These are phyloP conservation scores for Podiceps cristatus DNA, from an alignment of 2,113 vertebrate genomes.

Conservation along the genomic window DNA sequence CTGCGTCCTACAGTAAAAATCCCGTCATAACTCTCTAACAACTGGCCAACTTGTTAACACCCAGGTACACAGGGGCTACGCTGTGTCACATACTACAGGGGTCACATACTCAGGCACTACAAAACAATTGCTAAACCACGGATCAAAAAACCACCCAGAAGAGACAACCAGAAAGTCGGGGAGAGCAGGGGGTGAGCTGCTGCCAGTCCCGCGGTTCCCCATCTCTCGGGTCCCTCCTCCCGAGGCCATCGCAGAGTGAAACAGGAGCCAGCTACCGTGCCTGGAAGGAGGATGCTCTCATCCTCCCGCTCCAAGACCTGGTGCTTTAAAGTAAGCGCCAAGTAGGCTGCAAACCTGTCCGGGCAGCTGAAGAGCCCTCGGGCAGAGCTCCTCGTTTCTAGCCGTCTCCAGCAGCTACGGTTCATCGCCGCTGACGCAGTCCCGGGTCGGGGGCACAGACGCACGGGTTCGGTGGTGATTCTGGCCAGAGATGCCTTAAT, in stretches of 20 bases:
- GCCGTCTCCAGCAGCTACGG: background rate
- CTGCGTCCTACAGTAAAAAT: background rate
- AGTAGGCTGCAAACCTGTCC: background rate
- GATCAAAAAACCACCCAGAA: accelerated
- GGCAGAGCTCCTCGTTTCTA: background rate
- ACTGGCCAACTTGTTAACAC: background rate
- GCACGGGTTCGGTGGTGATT: accelerated
- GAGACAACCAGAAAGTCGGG: background rate
- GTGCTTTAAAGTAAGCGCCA: background rate
- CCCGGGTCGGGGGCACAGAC: accelerated
- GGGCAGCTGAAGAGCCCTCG: background rate
- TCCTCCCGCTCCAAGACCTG: background rate
- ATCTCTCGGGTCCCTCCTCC: background rate
- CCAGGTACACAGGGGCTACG: background rate
- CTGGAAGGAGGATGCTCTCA: background rate
- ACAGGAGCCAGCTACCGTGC: background rate
- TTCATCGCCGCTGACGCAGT: accelerated
- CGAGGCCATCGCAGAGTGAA: background rate
- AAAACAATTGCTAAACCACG: background rate
- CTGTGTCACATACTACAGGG: too few relatives aligned
- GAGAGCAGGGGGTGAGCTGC: background rate
- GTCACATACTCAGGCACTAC: background rate
- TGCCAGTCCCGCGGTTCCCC: background rate
- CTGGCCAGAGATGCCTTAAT: background rate
- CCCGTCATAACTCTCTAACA: background rate